phyloP scores from a whole-genome alignment of 1,140 invertebrate genomes.

The Notospermus geniculatus region DNA sequence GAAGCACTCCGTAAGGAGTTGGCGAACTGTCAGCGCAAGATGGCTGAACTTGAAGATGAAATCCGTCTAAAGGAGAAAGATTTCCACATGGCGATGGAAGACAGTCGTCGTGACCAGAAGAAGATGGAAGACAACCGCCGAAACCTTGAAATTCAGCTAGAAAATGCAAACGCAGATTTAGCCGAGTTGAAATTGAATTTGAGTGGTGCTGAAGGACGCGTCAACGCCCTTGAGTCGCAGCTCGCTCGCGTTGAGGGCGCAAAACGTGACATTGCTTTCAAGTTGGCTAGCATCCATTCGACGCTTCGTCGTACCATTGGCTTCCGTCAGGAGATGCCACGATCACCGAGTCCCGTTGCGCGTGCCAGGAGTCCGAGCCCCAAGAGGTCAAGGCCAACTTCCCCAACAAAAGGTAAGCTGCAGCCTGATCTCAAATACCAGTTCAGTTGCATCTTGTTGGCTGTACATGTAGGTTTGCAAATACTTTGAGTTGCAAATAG shows the following conservation, averaged over 20 bases:
- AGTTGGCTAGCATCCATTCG: slow-evolving; percentile 76
- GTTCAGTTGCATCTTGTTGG: no score
- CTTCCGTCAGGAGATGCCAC: slow-evolving; percentile 58
- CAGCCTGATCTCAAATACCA: no score
- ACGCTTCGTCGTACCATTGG: slow-evolving; percentile 79
- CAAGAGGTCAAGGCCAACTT: slow-evolving; percentile 47
- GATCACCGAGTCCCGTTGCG: slow-evolving; percentile 33
- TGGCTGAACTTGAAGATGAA: slow-evolving; percentile 54
- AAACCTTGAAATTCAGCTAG: slow-evolving; percentile 83
- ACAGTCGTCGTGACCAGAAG: slow-evolving; percentile 56
- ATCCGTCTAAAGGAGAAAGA: slow-evolving; percentile 52
- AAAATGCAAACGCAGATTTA: slow-evolving; percentile 81
- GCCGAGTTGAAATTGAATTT: slow-evolving; percentile 69
- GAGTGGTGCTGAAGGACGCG: slow-evolving; percentile 79
- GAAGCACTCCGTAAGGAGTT: slow-evolving; percentile 62
- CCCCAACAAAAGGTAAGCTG: slow-evolving; percentile 51
- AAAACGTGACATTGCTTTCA: slow-evolving; percentile 79
- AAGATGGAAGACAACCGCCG: slow-evolving; percentile 85
- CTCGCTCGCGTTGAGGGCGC: slow-evolving; percentile 72
- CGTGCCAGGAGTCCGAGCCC: slow-evolving; percentile 51
- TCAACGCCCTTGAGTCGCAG: slow-evolving; percentile 76
- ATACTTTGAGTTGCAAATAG: no score
- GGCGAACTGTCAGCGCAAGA: slow-evolving; percentile 50
- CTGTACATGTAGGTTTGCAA: no score
- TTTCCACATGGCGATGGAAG: slow-evolving; percentile 51